Evolutionary conservation across 1,140 invertebrate species (phyloP).

Genomic region (Drosophila sechellia): DNA sequence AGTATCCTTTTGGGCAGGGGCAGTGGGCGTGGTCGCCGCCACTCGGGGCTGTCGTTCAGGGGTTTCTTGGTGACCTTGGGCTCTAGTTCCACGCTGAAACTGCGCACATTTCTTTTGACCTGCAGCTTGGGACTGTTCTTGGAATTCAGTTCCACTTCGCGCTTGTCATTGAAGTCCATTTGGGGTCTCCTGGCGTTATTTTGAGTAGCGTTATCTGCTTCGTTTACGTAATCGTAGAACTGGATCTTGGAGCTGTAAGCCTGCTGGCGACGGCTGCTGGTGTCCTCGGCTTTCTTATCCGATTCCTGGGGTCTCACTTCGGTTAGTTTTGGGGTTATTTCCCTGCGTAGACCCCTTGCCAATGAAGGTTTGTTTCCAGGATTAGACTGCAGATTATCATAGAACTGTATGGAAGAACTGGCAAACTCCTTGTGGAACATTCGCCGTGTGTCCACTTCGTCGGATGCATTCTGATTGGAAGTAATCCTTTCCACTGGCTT

Average conservation of each 20-base stretch:
- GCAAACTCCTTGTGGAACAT: conserved; percentile 81
- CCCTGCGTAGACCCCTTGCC: conserved; percentile 28
- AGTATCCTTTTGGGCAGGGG: conserved; percentile 63
- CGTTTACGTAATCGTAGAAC: conserved; percentile 75
- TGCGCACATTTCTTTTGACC: conserved; percentile 75
- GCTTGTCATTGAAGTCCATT: conserved; percentile 81
- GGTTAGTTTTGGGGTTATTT: conserved; percentile 72
- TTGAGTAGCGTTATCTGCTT: conserved; percentile 49
- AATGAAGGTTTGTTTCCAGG: conserved; percentile 6
- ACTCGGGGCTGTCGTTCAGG: conserved; percentile 49
- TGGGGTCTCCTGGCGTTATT: conserved; percentile 70
- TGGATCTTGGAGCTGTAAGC: conserved; percentile 77
- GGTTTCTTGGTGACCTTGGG: conserved; percentile 62
- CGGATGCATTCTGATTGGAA: conserved; percentile 1
- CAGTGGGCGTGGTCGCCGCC: conserved; percentile 6
- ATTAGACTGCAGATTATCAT: conserved; percentile 70
- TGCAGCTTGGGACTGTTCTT: conserved; percentile 82
- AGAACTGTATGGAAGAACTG: conserved; percentile 79
- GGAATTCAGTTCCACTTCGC: conserved; percentile 72
- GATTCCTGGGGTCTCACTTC: conserved; percentile 43
- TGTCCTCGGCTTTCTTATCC: conserved; percentile 21
- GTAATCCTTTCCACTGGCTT: conserved; percentile 13
- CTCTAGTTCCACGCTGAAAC: conserved; percentile 58
- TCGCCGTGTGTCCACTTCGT: conserved; percentile 66
- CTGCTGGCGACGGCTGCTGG: conserved; percentile 55